These are phyloP conservation scores for Heteropelma amictum DNA, from an alignment of 2,888 invertebrate genomes.

Conservation along the genomic window DNA sequence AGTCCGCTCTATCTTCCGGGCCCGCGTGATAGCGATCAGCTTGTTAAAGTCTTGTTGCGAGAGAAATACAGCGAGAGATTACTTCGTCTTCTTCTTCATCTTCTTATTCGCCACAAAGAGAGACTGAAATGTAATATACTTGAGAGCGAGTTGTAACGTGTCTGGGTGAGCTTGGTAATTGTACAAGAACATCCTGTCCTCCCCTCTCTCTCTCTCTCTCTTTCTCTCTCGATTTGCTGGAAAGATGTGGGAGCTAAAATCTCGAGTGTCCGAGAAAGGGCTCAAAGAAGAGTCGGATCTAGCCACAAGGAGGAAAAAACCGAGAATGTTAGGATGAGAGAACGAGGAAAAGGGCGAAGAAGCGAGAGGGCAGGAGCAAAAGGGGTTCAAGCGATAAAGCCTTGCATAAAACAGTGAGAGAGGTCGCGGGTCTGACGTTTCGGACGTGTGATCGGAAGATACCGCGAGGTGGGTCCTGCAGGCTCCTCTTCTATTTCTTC, in stretches of 20 bases:
- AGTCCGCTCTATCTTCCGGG: slow-evolving; percentile 31
- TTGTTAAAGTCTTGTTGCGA: slow-evolving; percentile 71
- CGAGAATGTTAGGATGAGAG: too few relatives aligned
- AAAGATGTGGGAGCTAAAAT: slow-evolving; percentile 61
- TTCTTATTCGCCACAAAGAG: slow-evolving; percentile 15
- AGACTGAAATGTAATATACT: slow-evolving; percentile 56
- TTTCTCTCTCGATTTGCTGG: not conserved
- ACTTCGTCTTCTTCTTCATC: slow-evolving; percentile 31
- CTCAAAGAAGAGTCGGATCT: slow-evolving; percentile 39
- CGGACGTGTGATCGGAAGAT: slow-evolving; percentile 73
- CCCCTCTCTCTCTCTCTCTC: not conserved
- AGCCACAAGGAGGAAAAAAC: slow-evolving; percentile 4
- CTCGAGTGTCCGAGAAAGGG: slow-evolving; percentile 23
- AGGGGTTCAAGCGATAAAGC: slow-evolving; percentile 51
- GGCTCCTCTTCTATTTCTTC: slow-evolving; percentile 16
- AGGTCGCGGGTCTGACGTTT: slow-evolving; percentile 73
- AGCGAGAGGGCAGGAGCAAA: slow-evolving; percentile 31
- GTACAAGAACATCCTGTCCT: slow-evolving; percentile 50
- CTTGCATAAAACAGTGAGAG: slow-evolving; percentile 62
- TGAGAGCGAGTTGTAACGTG: slow-evolving; percentile 28
- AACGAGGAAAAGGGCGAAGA: slow-evolving; percentile 15
- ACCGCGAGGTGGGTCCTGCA: slow-evolving; percentile 57
- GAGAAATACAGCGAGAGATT: slow-evolving; percentile 35
- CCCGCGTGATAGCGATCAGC: slow-evolving; percentile 73
- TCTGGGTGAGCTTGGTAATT: slow-evolving; percentile 58